phyloP scores from a whole-genome alignment of 1,140 invertebrate genomes.

The Grapholita molesta region DNA sequence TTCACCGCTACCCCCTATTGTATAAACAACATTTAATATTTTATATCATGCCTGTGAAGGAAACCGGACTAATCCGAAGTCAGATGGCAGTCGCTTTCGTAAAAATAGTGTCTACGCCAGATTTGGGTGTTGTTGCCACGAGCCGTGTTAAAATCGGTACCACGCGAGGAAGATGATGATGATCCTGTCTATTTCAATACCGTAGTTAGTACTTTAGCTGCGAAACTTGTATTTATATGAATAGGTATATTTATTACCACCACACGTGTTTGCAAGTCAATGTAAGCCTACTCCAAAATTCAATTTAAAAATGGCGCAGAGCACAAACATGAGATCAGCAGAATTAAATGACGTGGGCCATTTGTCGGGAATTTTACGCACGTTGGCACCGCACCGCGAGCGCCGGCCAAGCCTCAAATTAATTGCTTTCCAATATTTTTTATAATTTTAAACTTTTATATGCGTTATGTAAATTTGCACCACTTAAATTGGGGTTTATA shows the following conservation, averaged over 20 bases:
- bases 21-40: too few species aligned
- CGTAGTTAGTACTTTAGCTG: too few species aligned
- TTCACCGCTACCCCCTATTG: too few species aligned
- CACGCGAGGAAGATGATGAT: too few species aligned
- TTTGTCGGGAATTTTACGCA: conserved; percentile 53
- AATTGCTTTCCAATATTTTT: conserved; percentile 65
- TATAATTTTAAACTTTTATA: conserved; percentile 22
- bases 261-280: conserved; percentile 49
- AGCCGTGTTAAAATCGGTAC: too few species aligned
- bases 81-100: too few species aligned
- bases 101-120: too few species aligned
- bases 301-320: conserved; percentile 68
- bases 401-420: conserved; percentile 59
- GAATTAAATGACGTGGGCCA: conserved; percentile 68
- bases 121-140: too few species aligned
- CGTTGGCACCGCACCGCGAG: conserved; percentile 29
- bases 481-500: too few species aligned
- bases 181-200: too few species aligned
- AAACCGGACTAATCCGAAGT: too few species aligned
- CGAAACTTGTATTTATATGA: neutral
- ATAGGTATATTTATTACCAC: conserved; percentile 31
- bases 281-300: conserved; percentile 61
- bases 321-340: conserved; percentile 70
- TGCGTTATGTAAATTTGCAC: conserved; percentile 4
- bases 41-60: too few species aligned